Conservation (phyloP, 2,113 vertebrate genomes). For the Origma solitaria region DNA sequence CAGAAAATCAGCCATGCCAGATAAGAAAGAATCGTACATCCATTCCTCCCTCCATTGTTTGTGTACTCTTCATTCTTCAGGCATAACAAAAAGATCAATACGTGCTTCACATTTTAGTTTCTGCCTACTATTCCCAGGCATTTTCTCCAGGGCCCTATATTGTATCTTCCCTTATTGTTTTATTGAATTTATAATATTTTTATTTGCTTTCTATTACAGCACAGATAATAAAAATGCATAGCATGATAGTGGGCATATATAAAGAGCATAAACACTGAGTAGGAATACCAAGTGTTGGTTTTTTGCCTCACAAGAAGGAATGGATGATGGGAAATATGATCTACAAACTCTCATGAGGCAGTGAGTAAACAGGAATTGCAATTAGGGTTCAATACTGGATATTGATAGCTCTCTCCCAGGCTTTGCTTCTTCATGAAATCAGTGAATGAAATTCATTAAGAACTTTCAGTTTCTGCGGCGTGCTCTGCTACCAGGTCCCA, state of each 20-base stretch:
- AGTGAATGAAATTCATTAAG: background rate
- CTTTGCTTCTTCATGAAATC: background rate
- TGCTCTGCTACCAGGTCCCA: background rate
- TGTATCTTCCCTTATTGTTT: background rate
- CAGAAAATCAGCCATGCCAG: background rate
- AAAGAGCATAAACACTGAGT: background rate
- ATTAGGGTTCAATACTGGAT: background rate
- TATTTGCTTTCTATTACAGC: slow-evolving; percentile 3
- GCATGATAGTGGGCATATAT: background rate
- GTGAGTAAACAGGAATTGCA: background rate
- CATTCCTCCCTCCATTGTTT: background rate
- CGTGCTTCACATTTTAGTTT: background rate
- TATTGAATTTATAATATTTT: background rate
- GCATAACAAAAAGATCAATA: background rate
- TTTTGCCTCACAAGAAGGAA: background rate
- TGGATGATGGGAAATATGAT: background rate
- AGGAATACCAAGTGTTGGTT: background rate
- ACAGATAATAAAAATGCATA: background rate
- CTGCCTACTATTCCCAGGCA: background rate
- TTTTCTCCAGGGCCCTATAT: background rate
- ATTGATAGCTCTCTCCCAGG: background rate
- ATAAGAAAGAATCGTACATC: background rate
- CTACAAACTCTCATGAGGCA: background rate
- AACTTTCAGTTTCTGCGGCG: background rate
- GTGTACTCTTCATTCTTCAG: background rate